These are phyloP conservation scores for Troides helena DNA, from an alignment of 2,888 invertebrate genomes.

Conservation along the genomic window DNA sequence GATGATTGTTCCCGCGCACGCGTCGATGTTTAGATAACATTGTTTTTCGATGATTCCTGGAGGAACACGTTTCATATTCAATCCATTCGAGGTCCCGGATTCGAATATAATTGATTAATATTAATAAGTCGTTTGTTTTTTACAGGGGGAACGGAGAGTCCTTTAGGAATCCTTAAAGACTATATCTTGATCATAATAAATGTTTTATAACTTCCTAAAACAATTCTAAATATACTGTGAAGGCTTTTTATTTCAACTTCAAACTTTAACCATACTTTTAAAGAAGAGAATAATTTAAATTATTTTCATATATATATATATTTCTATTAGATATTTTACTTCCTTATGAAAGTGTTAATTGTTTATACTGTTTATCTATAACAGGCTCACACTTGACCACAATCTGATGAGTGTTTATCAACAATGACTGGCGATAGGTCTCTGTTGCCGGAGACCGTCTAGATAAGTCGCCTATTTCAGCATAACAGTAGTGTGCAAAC, in stretches of 20 bases:
- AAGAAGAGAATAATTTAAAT: not conserved
- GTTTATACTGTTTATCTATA: too few species aligned
- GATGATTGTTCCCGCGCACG: slow-evolving; percentile 51
- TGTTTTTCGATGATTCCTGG: slow-evolving; percentile 45
- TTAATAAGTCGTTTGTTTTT: slow-evolving; percentile 16
- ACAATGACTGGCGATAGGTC: too few species aligned
- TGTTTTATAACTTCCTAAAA: slow-evolving; percentile 17
- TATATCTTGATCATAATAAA: slow-evolving; percentile 12
- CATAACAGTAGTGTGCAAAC: too few species aligned
- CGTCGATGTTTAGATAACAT: slow-evolving; percentile 71
- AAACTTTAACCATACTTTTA: not conserved
- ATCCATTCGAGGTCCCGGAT: slow-evolving; percentile 13
- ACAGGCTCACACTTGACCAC: too few species aligned
- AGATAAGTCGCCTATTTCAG: too few species aligned
- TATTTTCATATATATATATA: too few species aligned
- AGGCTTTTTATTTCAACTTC: not conserved
- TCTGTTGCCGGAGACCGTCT: too few species aligned
- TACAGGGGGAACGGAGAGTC: slow-evolving; percentile 9
- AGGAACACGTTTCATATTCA: slow-evolving; percentile 37
- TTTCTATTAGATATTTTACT: too few species aligned
- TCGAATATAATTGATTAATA: slow-evolving; percentile 25
- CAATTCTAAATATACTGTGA: slow-evolving; percentile 8
- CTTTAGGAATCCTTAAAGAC: not conserved
- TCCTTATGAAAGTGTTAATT: too few species aligned
- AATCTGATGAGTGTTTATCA: too few species aligned